These are phyloP conservation scores for Meloe dianella DNA, from an alignment of 2,888 invertebrate species.

Conservation along the genomic window DNA sequence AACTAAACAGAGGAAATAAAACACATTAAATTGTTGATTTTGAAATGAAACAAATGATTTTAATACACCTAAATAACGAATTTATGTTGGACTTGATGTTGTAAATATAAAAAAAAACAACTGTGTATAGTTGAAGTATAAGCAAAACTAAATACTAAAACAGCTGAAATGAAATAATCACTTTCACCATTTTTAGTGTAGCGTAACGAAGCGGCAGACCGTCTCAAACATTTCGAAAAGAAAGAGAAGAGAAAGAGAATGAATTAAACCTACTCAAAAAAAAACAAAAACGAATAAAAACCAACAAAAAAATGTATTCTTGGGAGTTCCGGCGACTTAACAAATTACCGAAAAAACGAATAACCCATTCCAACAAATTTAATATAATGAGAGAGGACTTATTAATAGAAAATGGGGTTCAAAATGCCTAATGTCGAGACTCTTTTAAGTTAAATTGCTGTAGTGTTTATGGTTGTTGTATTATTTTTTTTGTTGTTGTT, in stretches of 20 bases:
- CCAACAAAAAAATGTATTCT: conserved; percentile 13
- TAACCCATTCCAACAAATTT: conserved; percentile 37
- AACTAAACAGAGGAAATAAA: conserved; percentile 14
- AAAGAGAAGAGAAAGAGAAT: conserved; percentile 16
- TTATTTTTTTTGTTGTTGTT: too few species aligned
- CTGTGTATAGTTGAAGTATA: neutral
- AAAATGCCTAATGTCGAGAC: neutral
- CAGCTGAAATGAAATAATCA: conserved; percentile 45
- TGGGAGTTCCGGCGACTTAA: conserved; percentile 39
- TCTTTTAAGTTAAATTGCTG: neutral
- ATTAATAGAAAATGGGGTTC: conserved; percentile 26
- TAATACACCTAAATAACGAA: conserved; percentile 42
- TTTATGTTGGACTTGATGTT: neutral
- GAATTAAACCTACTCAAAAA: neutral
- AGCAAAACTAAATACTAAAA: conserved; percentile 28
- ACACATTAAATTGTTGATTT: conserved; percentile 39
- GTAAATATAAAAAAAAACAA: too few species aligned
- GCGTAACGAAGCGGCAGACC: conserved; percentile 45
- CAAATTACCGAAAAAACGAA: conserved; percentile 46
- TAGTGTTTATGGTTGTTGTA: too few species aligned
- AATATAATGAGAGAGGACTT: conserved; percentile 37
- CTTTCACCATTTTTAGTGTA: conserved; percentile 44
- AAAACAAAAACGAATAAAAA: neutral
- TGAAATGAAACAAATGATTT: conserved; percentile 39
- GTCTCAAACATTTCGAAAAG: conserved; percentile 34